These are phyloP conservation scores for Alosa alosa DNA, from an alignment of 2,113 vertebrate genomes.

Conservation along the genomic window DNA sequence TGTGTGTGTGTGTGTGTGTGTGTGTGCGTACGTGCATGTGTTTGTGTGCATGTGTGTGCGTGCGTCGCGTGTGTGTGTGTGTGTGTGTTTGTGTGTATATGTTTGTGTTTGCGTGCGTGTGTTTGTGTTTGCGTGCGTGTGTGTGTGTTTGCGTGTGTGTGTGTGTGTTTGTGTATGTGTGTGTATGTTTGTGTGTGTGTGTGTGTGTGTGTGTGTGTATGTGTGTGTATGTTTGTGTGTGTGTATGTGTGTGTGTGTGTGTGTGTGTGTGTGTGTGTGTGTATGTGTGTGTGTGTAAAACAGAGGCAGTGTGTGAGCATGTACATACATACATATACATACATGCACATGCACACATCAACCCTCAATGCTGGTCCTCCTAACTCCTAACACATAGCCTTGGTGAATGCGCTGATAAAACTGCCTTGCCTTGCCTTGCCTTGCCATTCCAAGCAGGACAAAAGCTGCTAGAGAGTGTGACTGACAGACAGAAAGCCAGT, in stretches of 20 bases:
- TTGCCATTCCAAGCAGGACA: background rate
- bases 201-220: constrained; percentile 20
- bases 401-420: too few species aligned
- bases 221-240: background rate
- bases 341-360: background rate
- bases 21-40: background rate
- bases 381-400: too few species aligned
- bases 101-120: background rate
- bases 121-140: too few species aligned
- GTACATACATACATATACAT: background rate
- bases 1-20: too few species aligned
- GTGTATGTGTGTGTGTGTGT: constrained; percentile 55
- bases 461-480: background rate
- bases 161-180: background rate
- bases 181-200: background rate
- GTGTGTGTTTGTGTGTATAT: background rate
- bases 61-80: background rate
- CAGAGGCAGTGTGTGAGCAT: background rate
- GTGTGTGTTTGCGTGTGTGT: background rate
- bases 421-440: background rate
- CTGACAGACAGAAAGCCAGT: background rate
- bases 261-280: constrained; percentile 31
- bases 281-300: background rate
- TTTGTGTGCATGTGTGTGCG: constrained; percentile 7
- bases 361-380: background rate